Evolutionary conservation across 2,797 vertebrate genomes (phyloP), one percentile per base, ranked within the genome.

Genomic region (Hybognathus amarus): DNA sequence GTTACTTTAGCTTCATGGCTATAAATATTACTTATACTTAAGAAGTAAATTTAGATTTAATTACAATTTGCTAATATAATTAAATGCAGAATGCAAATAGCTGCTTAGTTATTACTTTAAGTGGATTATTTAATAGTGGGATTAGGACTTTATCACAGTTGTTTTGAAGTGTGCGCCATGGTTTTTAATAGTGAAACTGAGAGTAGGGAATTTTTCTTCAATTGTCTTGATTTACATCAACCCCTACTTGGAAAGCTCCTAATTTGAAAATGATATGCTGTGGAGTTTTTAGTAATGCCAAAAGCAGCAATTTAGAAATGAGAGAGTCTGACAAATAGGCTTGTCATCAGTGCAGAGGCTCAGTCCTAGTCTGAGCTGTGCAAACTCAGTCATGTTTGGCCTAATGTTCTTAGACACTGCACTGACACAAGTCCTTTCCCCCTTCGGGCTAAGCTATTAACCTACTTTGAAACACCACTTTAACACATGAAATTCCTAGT

Each of bases 371-470:
- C 78, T 56, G 81, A 81, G 63, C 38, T 40, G 76, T 64, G 40
- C 42, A 71, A 78, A 83, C 82, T 78, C 38, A 63, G 27, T 82
- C 82, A 79, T 10, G 33, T 83, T 82, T 85, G 79, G 76, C 76
- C 78, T 86, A 79, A 84, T 86, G 71, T 82, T 80, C 36, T 61
- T 68, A 42, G 84, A 85, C 84, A 84, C 52, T 64, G 56, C 50
- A 85, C 77, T 85, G 63, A 73, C 77, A 83, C 77, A 73, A 71
- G 82, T 85, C 82, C 80, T 61, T 52, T 83, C 30, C 67, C 52
- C 88, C 85, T 81, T 79, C 75, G 47, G 87, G 84, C 85, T 83
- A 78, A 80, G 64, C 81, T 78, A 88, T 87, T 89, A 89, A 87
- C 88, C 88, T 88, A 89, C 83, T 87, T 88, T 88, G 78, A 74